Percentiles rank a stretch among this genome's conserved stretches.
These are phyloP conservation scores for Rapana venosa DNA, from an alignment of 2,888 invertebrate species.

Conservation along the genomic window DNA sequence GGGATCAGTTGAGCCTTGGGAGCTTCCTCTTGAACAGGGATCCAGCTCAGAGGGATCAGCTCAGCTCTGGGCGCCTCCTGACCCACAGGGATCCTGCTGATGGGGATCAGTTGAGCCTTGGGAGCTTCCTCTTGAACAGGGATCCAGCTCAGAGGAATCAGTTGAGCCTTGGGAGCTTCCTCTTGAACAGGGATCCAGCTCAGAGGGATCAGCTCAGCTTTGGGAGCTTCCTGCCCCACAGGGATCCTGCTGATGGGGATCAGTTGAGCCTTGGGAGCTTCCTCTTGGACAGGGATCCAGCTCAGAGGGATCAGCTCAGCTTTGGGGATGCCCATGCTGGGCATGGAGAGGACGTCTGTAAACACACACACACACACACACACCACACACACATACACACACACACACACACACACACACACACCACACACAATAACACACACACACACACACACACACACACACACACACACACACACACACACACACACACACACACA, in stretches of 20 bases:
- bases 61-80: not conserved
- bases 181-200: conserved; percentile 2
- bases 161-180: not conserved
- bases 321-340: not conserved
- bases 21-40: not conserved
- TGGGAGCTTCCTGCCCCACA: not conserved
- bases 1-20: not conserved
- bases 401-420: not conserved
- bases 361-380: not conserved
- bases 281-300: not conserved
- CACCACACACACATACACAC: not conserved
- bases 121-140: not conserved
- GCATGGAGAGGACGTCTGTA: not conserved
- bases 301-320: conserved; percentile 9
- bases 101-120: conserved; percentile 4
- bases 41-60: conserved; percentile 19
- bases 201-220: not conserved
- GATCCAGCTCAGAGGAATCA: conserved; percentile 12
- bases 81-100: conserved; percentile 3
- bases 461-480: too few species aligned
- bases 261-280: not conserved
- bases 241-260: not conserved
- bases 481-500: too few species aligned
- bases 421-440: not conserved
- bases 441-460: too few species aligned